Percentiles rank a stretch among this genome's conserved stretches.
Conservation (phyloP, 2,797 vertebrate species). For the Characodon lateralis region DNA sequence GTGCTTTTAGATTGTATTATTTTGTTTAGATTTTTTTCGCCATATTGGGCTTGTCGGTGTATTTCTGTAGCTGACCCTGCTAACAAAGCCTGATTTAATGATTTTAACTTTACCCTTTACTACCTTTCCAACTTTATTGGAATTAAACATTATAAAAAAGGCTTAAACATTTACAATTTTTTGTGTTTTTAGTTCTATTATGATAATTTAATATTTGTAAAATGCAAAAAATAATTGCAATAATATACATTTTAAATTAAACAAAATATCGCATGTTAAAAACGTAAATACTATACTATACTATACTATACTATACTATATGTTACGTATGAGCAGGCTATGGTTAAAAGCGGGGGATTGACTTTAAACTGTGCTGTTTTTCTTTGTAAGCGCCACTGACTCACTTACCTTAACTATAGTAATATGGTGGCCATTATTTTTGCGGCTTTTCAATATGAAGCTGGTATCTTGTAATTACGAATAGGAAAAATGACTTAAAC, state of each 20-base stretch:
- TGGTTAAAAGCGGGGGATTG: neutral
- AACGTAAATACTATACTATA: neutral
- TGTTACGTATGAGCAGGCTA: too few species aligned
- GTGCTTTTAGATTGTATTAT: neutral
- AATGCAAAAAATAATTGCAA: neutral
- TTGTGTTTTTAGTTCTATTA: neutral
- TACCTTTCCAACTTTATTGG: neutral
- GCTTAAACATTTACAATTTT: neutral
- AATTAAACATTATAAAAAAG: neutral
- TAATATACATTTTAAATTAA: neutral
- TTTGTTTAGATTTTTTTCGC: neutral
- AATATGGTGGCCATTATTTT: accelerated
- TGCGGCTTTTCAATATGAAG: neutral
- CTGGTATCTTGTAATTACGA: neutral
- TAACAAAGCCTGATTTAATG: neutral
- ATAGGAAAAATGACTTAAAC: neutral
- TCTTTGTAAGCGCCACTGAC: conserved; percentile 43
- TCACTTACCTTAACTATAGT: conserved; percentile 47
- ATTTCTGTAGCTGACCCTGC: neutral
- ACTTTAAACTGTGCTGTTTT: neutral
- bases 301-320: too few species aligned
- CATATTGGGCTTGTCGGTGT: neutral
- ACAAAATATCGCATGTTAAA: neutral
- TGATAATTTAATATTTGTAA: neutral
- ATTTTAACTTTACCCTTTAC: neutral